phyloP scores from a whole-genome alignment of 1,140 invertebrate genomes.

The Macrosteles quadrilineatus region DNA sequence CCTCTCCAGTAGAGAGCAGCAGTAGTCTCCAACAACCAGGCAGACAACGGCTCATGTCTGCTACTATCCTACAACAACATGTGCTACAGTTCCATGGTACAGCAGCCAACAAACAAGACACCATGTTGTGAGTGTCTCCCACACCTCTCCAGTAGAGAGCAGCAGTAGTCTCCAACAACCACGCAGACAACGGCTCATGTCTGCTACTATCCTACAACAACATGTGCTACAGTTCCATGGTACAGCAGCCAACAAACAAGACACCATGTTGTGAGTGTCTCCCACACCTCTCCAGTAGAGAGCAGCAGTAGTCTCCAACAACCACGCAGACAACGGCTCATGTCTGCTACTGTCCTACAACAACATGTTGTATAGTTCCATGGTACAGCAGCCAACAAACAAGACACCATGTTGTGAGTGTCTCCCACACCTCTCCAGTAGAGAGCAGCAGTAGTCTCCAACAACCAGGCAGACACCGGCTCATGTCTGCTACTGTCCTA shows the following conservation, averaged over 20 bases:
- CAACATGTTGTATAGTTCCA: no score
- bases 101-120: slow-evolving; percentile 56
- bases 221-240: no score
- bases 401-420: slow-evolving; percentile 52
- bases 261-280: slow-evolving; percentile 53
- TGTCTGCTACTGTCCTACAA: no score
- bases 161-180: slow-evolving; percentile 52
- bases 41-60: neutral
- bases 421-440: slow-evolving; percentile 58
- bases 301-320: slow-evolving; percentile 51
- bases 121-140: slow-evolving; percentile 54
- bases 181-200: no score
- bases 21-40: slow-evolving; percentile 44
- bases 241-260: slow-evolving; percentile 55
- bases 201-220: no score
- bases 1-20: slow-evolving; percentile 59
- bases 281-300: slow-evolving; percentile 58
- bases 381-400: slow-evolving; percentile 56
- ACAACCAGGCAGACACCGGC: neutral
- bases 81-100: no score
- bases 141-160: slow-evolving; percentile 58
- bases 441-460: slow-evolving; percentile 53
- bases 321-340: neutral
- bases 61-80: no score
- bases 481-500: no score